Percentiles rank a stretch among this genome's conserved stretches.
Evolutionary conservation across 1,140 invertebrate genomes (phyloP).

Genomic region (Lerema accius): DNA sequence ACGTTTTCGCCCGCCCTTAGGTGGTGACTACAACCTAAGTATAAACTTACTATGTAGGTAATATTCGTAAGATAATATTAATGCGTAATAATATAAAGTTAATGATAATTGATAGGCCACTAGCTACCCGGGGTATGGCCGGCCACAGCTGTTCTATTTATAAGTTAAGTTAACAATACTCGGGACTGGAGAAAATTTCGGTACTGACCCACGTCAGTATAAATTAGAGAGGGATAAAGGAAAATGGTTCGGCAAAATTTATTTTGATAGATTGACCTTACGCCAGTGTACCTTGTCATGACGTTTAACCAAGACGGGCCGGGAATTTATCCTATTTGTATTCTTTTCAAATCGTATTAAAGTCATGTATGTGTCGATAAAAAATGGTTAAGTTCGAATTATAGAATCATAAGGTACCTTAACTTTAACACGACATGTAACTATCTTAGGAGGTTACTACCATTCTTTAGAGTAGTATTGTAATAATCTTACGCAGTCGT

Average conservation of each 20-base stretch:
- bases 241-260: slow-evolving; percentile 6
- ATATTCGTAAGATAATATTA: background rate
- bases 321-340: background rate
- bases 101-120: slow-evolving; percentile 15
- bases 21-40: too few species aligned
- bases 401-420: too few species aligned
- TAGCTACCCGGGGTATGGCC: background rate
- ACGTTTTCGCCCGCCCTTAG: too few species aligned
- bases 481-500: too few species aligned
- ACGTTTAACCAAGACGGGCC: background rate
- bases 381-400: too few species aligned
- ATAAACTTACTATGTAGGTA: background rate
- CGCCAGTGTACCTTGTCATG: background rate
- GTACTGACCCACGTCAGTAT: slow-evolving; percentile 17
- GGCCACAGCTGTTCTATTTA: slow-evolving; percentile 1
- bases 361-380: too few species aligned
- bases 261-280: slow-evolving; percentile 12
- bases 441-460: too few species aligned
- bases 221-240: slow-evolving; percentile 19
- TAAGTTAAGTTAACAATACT: slow-evolving; percentile 15
- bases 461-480: too few species aligned
- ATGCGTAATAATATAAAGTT: background rate
- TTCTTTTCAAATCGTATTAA: background rate
- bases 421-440: too few species aligned
- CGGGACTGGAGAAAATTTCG: slow-evolving; percentile 10